Base-by-base conservation (phyloP, 2,888 invertebrate genomes). In the Trilocha varians region DNA sequence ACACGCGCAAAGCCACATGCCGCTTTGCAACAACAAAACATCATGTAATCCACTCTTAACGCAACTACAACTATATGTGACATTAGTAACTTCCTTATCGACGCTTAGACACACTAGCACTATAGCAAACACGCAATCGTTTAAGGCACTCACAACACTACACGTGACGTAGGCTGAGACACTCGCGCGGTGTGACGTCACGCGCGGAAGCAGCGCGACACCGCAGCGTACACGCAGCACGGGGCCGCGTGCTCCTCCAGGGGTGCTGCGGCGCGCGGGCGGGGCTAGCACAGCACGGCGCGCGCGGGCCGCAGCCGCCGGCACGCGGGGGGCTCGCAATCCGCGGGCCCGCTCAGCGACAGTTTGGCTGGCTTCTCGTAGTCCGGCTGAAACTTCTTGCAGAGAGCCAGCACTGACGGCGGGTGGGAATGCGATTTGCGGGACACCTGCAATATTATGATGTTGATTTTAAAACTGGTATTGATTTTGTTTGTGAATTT, bases 371-470 rank as follows among this genome's bases (percentile, higher is more conserved):
- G 83, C 74, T 82, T 78, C 75, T 80, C 79, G 73, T 84, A 78
- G 71, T 83, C 84, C 41, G 83, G 77, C 69, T 85, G 86, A 75
- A 86, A 87, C 70, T 86, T 84, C 74, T 86, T 85, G 76, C 86
- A 87, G 39, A 85, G 76, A 59, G 83, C 84, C 40, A 84, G 72
- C 58, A 87, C 85, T 3, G 86, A 85, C 9, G 89, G 83, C 60
- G 88, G 84, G 62, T 87, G 87, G 48, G 83, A 78, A 52, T 87
- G 87, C 32, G 88, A 88, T 60, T 89, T 89, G 62, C 90, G 88
- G 47, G 88, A 88, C 48, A 85, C 84, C 84, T 84, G 73, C 5
- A 47, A 35, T 5, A 9, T 25, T 9, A 25, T 3, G 9, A 4
- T 8, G 6, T 9, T 5, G 14, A n/a, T 15, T 4, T 8, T 34